Evolutionary conservation across 2,888 invertebrate species (phyloP).

Genomic region (Blera fallax): DNA sequence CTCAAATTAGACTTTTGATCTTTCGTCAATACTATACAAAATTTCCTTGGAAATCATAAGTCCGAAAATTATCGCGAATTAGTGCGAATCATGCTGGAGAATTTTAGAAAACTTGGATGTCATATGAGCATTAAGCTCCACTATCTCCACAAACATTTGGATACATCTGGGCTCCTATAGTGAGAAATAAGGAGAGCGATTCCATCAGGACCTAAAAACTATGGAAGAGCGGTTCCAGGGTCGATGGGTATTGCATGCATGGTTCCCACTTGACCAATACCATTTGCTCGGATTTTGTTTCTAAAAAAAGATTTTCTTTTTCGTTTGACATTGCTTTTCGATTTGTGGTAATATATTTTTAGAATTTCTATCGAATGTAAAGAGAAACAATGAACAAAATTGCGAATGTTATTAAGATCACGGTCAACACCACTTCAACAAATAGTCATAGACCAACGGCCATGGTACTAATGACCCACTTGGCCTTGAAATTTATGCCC

Average conservation of each 20-base stretch:
- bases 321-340: too few species aligned
- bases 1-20: too few species aligned
- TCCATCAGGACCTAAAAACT: conserved; percentile 2
- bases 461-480: background rate
- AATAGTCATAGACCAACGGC: background rate
- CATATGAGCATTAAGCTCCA: background rate
- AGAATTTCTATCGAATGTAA: too few species aligned
- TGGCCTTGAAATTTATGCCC: conserved; percentile 14
- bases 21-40: too few species aligned
- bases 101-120: background rate
- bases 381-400: too few species aligned
- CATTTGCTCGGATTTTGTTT: too few species aligned
- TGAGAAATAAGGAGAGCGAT: too few species aligned
- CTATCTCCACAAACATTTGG: conserved; percentile 2
- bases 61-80: background rate
- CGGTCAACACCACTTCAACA: background rate
- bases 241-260: too few species aligned
- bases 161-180: too few species aligned
- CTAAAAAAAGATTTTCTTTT: too few species aligned
- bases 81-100: background rate
- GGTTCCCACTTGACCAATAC: too few species aligned
- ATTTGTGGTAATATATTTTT: too few species aligned
- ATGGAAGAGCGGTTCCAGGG: conserved; percentile 10
- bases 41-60: background rate
- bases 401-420: background rate